Base-by-base conservation (phyloP, 2,888 invertebrate species). In the Minunthozetes semirufus region DNA sequence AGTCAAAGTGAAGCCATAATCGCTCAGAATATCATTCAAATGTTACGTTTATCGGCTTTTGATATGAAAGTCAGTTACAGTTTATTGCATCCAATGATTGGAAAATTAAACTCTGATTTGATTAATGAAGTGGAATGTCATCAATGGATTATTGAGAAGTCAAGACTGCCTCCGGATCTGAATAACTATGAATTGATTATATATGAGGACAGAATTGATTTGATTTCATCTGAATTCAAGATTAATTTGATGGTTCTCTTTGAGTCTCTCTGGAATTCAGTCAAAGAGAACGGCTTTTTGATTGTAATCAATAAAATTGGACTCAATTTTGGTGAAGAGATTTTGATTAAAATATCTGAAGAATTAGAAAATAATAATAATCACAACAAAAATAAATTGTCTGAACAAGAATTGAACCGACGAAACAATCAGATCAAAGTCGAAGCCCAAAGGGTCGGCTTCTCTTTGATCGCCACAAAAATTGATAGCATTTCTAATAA, bases 251-350 rank as follows among this genome's bases (percentile, higher is more conserved):
- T 66, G 33, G 29, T 73, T 38, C 33, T 77, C 17, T 56, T 80
- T 5, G 76, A 79, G 50, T 80, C 80, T 66, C 71, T 82, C 9
- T 68, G 77, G 1, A 86, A 84, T 29, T 87, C 89, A 71, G 81
- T 93, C 63, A 89, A 87, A 80, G 83, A 87, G 0, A 86, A 87
- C 72, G 92, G 92, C 72, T 89, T 90, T 82, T 81, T 92, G 63
- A 84, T 93, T 77, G 84, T 81, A 25, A 38, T 80, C 19, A 77
- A 79, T 59, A 76, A 77, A 68, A 79, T 78, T 15, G 6, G 27
- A 33, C 17, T 63, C 13, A 63, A 25, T 17, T 63, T 63, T 33
- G 33, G 5, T 38, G 73, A 73, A 38, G 61, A 42, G 48, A 19
- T 63, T 17, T 63, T 73, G 42, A 17, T 22, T 25, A 38, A 33